phyloP scores from a whole-genome alignment of 2,888 invertebrate species.

The Axea sp. region DNA sequence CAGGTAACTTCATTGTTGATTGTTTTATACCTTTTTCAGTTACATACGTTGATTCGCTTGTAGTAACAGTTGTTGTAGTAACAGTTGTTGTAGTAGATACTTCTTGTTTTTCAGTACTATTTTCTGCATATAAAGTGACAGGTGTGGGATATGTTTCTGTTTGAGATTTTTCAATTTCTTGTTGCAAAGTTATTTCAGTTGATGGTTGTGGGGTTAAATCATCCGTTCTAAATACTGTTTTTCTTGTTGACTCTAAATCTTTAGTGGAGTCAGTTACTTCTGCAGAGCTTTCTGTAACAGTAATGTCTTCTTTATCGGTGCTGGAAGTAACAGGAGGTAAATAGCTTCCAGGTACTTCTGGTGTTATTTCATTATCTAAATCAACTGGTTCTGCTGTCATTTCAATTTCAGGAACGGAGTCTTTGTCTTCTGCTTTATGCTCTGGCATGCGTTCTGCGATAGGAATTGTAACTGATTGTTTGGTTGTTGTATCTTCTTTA shows the following conservation, averaged over 20 bases:
- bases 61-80: too few species aligned
- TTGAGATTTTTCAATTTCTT: constrained; percentile 57
- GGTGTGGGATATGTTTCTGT: constrained; percentile 36
- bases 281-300: constrained; percentile 19
- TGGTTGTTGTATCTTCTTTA: constrained; percentile 60
- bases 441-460: constrained; percentile 69
- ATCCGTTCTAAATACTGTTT: constrained; percentile 39
- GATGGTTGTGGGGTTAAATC: constrained; percentile 32
- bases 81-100: constrained; percentile 5
- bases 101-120: constrained; percentile 28
- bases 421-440: constrained; percentile 73
- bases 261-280: constrained; percentile 30
- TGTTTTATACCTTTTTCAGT: constrained; percentile 37
- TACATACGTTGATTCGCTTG: neutral
- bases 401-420: constrained; percentile 62
- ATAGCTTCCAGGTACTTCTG: constrained; percentile 31
- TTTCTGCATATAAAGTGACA: constrained; percentile 18
- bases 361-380: constrained; percentile 28
- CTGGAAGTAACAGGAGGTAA: constrained; percentile 46
- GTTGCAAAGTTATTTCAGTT: constrained; percentile 48
- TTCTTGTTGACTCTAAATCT: constrained; percentile 14
- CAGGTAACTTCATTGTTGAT: constrained; percentile 49
- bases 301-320: constrained; percentile 11
- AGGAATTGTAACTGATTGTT: constrained; percentile 69
- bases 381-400: constrained; percentile 43